A percentile compares a stretch with the other conserved stretches of the same genome.
Conservation (phyloP, 2,888 invertebrate species). For the Blastobasis adustella region DNA sequence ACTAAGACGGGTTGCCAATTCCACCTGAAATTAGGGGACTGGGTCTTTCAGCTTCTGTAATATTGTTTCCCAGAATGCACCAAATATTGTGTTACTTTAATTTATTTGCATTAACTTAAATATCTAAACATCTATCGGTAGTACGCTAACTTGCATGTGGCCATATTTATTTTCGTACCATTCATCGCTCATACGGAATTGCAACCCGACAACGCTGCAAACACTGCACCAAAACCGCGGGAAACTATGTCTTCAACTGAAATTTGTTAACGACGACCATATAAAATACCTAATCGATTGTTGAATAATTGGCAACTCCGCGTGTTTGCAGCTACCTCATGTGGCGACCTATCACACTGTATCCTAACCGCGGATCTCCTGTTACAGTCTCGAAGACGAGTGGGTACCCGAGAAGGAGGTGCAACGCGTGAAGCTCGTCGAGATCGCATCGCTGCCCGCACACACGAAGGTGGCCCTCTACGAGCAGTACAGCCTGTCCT, state of each 20-base stretch:
- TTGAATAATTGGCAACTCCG: not conserved
- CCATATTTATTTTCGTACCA: not conserved
- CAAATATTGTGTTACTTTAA: too few relatives aligned
- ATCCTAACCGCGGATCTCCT: constrained; percentile 12
- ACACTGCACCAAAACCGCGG: constrained; percentile 32
- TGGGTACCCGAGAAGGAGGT: constrained; percentile 87
- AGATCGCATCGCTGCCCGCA: constrained; percentile 67
- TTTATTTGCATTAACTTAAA: too few relatives aligned
- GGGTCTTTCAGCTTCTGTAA: too few relatives aligned
- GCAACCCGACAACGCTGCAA: constrained; percentile 62
- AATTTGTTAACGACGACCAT: not conserved
- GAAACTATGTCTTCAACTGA: constrained; percentile 1
- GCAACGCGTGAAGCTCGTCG: constrained; percentile 76
- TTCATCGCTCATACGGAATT: constrained; percentile 28
- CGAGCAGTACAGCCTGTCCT: constrained; percentile 66
- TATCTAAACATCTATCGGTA: too few relatives aligned
- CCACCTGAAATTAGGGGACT: not conserved
- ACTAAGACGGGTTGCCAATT: constrained; percentile 31
- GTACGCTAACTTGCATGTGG: too few relatives aligned
- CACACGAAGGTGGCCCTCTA: constrained; percentile 67
- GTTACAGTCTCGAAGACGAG: constrained; percentile 86
- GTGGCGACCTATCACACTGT: constrained; percentile 35
- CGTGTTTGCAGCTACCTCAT: constrained; percentile 64
- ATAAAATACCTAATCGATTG: not conserved
- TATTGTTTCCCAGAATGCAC: too few relatives aligned